A percentile compares a stretch with the other conserved stretches of the same genome.
phyloP scores from a whole-genome alignment of 2,888 invertebrate species.

The Anoplius nigerrimus region DNA sequence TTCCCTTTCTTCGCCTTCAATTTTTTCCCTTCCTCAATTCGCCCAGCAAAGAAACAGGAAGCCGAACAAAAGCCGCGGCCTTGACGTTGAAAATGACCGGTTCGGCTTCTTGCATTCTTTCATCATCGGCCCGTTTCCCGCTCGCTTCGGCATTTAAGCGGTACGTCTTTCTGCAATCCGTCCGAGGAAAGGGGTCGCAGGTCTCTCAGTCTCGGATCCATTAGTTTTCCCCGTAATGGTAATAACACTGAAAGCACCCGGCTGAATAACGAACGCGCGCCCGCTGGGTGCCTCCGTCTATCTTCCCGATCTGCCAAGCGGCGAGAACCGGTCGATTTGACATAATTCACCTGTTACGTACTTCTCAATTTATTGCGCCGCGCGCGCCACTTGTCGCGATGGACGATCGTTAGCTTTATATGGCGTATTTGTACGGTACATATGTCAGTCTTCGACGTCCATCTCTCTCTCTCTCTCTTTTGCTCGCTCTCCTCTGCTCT shows the following conservation, averaged over 20 bases:
- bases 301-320: constrained; percentile 33
- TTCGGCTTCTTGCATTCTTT: no score
- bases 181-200: background rate
- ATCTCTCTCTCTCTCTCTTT: constrained; percentile 29
- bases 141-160: no score
- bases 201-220: no score
- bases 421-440: constrained; percentile 35
- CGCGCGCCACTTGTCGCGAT: constrained; percentile 12
- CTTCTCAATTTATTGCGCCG: constrained; percentile 43
- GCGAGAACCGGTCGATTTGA: constrained; percentile 53
- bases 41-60: no score
- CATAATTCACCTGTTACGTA: constrained; percentile 57
- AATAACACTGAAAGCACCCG: constrained; percentile 17
- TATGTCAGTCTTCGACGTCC: constrained; percentile 30
- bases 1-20: no score
- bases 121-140: no score
- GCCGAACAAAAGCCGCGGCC: no score
- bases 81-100: no score
- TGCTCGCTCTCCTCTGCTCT: no score
- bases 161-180: background rate
- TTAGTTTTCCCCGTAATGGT: no score
- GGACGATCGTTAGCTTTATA: constrained; percentile 52
- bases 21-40: no score
- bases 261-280: background rate
- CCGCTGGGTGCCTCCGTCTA: background rate